These are phyloP conservation scores for Chanos chanos DNA, from an alignment of 2,797 vertebrate species.

Conservation along the genomic window DNA sequence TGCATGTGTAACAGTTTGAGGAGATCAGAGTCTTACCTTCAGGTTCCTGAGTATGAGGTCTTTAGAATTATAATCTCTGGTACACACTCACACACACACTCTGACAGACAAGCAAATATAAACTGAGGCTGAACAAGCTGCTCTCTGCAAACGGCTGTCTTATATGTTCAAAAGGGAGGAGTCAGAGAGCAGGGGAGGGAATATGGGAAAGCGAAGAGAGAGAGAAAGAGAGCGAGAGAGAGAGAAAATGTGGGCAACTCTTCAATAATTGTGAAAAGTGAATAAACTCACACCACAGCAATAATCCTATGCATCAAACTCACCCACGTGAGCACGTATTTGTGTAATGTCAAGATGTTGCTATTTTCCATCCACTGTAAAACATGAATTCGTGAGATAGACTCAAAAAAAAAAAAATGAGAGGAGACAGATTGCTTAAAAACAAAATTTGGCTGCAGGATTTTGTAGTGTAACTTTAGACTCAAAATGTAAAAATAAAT, in stretches of 20 bases:
- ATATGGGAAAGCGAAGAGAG: constrained; percentile 41
- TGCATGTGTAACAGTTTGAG: too few relatives aligned
- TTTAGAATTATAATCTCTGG: constrained; percentile 27
- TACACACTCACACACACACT: constrained; percentile 22
- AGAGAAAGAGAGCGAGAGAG: constrained; percentile 12
- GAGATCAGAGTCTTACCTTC: constrained; percentile 42
- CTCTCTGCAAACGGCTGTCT: constrained; percentile 81
- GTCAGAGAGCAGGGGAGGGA: constrained; percentile 54
- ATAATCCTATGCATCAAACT: too few relatives aligned
- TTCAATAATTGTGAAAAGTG: constrained; percentile 1
- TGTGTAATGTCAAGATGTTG: too few relatives aligned
- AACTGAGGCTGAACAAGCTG: constrained; percentile 75
- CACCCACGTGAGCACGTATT: too few relatives aligned
- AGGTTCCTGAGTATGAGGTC: constrained; percentile 2
- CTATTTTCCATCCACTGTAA: too few relatives aligned
- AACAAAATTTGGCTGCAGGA: too few relatives aligned
- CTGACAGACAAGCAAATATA: constrained; percentile 20
- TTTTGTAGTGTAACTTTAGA: too few relatives aligned
- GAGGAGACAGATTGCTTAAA: too few relatives aligned
- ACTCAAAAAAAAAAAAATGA: too few relatives aligned
- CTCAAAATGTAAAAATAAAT: too few relatives aligned
- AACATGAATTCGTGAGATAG: too few relatives aligned
- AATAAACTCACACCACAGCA: too few relatives aligned
- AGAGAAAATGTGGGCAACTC: not conserved
- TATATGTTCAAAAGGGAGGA: constrained; percentile 95